Evolutionary conservation across 2,797 vertebrate species (phyloP), one percentile per base, ranked within the genome.

Genomic region (Eulemur rubriventer): DNA sequence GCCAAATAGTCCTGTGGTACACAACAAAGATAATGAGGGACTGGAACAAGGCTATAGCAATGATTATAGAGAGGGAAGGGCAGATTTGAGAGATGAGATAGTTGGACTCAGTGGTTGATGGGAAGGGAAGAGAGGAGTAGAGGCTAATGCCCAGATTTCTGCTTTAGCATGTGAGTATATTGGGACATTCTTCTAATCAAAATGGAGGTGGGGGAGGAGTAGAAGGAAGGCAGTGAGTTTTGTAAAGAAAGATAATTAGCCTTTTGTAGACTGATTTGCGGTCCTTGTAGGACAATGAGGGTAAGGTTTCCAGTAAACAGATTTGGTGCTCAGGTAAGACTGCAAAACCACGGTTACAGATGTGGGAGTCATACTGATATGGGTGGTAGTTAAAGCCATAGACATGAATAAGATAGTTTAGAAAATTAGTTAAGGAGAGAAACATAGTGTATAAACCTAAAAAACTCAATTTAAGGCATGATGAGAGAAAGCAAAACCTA

Each of bases 291-390:
- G 55, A 46, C 63, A 93, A 30, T 14, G 26, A 94, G 75, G 52
- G 80, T 95, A 93, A 96, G 17, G 48, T 95, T 93, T 86, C 79
- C 65, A 93, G 9, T 86, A 96, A 95, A 78, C 30, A 35, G 41
- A 69, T 93, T 95, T 89, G 70, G 73, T 96, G 63, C 86, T 96
- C 65, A 95, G 89, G 59, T 22, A 97, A 87, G 79, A 97, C 81
- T 92, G 46, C 14, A 79, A 90, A 96, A 86, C 86, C 78, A 10
- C 24, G 89, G 26, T 92, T 96, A 81, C 2, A 88, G 69, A 85
- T 86, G 70, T 1, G 43, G 13, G 35, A 89, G 70, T 94, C 55
- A 48, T 46, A 69, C 41, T 17, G 10, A 59, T 63, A 26, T 75
- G 75, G 48, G 67, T 82, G 72, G 73, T 94, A 86, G 52, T 79